phyloP scores from a whole-genome alignment of 2,113 vertebrate species.

The Nestor notabilis region DNA sequence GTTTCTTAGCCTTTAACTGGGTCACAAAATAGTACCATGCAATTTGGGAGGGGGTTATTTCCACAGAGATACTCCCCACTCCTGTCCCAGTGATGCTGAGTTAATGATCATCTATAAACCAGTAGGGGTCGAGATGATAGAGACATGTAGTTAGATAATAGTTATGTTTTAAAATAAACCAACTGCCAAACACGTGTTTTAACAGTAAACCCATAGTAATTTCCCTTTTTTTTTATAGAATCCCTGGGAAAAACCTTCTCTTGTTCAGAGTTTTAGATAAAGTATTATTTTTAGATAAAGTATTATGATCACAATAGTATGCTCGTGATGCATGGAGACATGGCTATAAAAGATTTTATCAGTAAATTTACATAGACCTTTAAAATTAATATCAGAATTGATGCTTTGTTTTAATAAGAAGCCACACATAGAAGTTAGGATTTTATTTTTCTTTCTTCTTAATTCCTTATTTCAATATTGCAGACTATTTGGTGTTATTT shows the following conservation, averaged over 20 bases:
- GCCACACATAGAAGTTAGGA: neutral
- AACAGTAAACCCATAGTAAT: neutral
- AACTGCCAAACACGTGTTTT: neutral
- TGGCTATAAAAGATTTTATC: neutral
- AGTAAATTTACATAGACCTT: neutral
- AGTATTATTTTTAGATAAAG: neutral
- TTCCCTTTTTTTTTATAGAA: neutral
- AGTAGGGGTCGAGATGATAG: neutral
- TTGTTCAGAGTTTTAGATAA: neutral
- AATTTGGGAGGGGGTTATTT: neutral
- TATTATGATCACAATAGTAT: neutral
- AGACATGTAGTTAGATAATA: accelerated
- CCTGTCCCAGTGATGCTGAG: neutral
- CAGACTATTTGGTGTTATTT: neutral
- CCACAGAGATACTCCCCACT: neutral
- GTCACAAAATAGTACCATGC: neutral
- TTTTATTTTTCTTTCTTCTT: neutral
- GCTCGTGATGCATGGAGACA: neutral
- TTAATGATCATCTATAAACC: neutral
- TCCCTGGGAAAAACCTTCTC: neutral
- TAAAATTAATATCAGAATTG: neutral
- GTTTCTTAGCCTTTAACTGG: neutral
- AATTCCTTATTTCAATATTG: neutral
- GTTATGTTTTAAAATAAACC: neutral
- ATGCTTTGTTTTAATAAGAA: neutral